phyloP scores from a whole-genome alignment of 2,113 vertebrate genomes.

The Lepidothrix coronata region DNA sequence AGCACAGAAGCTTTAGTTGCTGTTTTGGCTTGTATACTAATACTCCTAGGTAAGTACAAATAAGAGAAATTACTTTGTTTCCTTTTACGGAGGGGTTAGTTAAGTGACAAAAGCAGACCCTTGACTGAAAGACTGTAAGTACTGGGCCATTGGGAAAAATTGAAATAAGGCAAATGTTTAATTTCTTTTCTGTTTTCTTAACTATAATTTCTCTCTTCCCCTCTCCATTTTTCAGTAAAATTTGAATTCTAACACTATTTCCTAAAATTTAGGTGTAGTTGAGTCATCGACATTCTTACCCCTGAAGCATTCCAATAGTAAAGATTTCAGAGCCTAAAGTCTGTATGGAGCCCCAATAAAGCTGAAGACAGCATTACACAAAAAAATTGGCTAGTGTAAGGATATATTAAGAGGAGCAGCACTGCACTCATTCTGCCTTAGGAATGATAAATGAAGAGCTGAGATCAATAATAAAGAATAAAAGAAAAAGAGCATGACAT shows the following conservation, averaged over 20 bases:
- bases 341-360: neutral
- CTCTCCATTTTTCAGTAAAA: neutral
- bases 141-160: neutral
- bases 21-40: slow-evolving; percentile 76
- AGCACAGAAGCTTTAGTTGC: slow-evolving; percentile 80
- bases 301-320: neutral
- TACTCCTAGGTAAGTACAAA: slow-evolving; percentile 80
- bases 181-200: neutral
- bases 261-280: neutral
- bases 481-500: neutral
- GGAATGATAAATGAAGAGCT: neutral
- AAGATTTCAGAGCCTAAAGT: neutral
- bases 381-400: neutral
- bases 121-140: neutral
- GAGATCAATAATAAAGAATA: neutral
- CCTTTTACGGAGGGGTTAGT: neutral
- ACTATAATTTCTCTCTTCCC: neutral
- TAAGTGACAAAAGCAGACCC: neutral
- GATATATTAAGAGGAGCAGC: neutral
- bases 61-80: neutral
- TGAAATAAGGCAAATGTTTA: neutral
- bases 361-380: neutral
- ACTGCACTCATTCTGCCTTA: neutral
- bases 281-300: neutral
- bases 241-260: neutral